Evolutionary conservation across 1,140 invertebrate species (phyloP).

Genomic region (Eumaeus atala): DNA sequence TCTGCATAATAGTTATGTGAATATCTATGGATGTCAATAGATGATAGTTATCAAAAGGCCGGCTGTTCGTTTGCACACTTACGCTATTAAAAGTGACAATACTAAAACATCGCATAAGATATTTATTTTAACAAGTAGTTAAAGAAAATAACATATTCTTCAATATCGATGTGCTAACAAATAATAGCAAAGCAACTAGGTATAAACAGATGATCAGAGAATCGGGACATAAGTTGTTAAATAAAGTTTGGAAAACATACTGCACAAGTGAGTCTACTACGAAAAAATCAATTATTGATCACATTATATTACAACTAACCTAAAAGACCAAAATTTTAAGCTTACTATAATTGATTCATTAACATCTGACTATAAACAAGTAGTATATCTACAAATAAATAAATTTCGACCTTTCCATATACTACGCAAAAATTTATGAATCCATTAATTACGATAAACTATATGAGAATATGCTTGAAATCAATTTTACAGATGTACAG

Average conservation of each 20-base stretch:
- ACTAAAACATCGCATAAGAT: too few species aligned
- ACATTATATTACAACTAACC: slow-evolving; percentile 17
- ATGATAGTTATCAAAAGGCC: too few species aligned
- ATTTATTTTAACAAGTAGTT: too few species aligned
- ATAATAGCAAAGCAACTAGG: background rate
- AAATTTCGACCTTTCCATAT: slow-evolving; percentile 5
- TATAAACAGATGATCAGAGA: background rate
- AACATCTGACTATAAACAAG: slow-evolving; percentile 21
- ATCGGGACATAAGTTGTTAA: slow-evolving; percentile 4
- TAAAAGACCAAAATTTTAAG: too few species aligned
- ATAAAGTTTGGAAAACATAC: slow-evolving; percentile 13
- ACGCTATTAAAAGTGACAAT: too few species aligned
- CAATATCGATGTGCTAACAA: background rate
- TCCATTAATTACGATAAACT: slow-evolving; percentile 15
- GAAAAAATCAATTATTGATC: slow-evolving; percentile 19
- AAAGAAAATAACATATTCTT: too few species aligned
- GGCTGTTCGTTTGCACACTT: too few species aligned
- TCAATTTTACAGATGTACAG: background rate
- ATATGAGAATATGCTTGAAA: background rate
- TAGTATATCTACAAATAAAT: slow-evolving; percentile 18
- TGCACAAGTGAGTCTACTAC: slow-evolving; percentile 11
- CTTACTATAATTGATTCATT: slow-evolving; percentile 11
- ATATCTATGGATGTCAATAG: too few species aligned
- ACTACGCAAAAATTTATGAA: slow-evolving; percentile 11
- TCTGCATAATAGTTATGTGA: too few species aligned